Evolutionary conservation across 2,113 vertebrate genomes (phyloP).

Genomic region (Orycteropus afer): DNA sequence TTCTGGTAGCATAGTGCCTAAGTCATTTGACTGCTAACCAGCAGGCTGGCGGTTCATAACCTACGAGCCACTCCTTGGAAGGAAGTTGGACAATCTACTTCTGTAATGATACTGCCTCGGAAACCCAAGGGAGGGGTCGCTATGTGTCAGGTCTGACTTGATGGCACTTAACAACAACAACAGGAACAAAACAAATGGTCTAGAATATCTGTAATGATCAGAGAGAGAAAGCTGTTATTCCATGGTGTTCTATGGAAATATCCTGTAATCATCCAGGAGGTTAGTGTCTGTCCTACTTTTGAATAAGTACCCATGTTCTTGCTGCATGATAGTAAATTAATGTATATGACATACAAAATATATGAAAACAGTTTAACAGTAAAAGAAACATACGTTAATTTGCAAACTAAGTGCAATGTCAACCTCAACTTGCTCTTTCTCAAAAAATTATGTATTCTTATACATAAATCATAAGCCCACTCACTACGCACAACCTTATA

Average conservation of each 20-base stretch:
- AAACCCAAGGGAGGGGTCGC: too few relatives aligned
- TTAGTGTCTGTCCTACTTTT: background rate
- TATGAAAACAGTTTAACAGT: background rate
- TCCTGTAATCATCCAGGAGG: background rate
- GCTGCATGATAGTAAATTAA: background rate
- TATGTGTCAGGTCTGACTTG: too few relatives aligned
- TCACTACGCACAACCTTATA: constrained; percentile 43
- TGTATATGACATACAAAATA: background rate
- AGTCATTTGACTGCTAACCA: too few relatives aligned
- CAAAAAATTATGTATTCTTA: constrained; percentile 51
- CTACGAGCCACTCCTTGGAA: too few relatives aligned
- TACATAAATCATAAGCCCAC: constrained; percentile 61
- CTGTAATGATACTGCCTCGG: too few relatives aligned
- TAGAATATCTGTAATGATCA: background rate
- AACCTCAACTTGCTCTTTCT: constrained; percentile 54
- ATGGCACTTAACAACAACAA: too few relatives aligned
- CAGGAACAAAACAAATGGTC: background rate
- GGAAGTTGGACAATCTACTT: too few relatives aligned
- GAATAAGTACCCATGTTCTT: background rate
- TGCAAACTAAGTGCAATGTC: constrained; percentile 50
- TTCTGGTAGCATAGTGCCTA: too few relatives aligned
- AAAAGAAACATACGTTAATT: constrained; percentile 23
- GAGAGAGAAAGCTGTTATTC: background rate
- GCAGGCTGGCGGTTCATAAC: too few relatives aligned
- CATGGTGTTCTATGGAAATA: background rate